phyloP scores from a whole-genome alignment of 2,113 vertebrate species.

The Heloderma charlesbogerti region DNA sequence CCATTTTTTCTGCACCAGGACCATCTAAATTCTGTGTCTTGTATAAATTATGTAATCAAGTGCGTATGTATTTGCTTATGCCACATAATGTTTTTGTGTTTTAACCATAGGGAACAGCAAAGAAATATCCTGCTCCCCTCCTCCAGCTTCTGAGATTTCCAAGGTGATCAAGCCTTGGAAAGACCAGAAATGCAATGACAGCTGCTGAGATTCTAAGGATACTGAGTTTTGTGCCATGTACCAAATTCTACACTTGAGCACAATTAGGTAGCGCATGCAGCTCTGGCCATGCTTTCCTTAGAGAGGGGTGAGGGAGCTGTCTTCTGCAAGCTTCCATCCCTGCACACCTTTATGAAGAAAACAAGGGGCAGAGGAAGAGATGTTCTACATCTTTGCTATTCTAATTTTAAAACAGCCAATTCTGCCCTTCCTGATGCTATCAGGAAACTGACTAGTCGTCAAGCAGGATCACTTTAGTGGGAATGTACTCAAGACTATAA shows the following conservation, averaged over 20 bases:
- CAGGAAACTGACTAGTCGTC: not conserved
- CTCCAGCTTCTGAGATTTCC: not conserved
- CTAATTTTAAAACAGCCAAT: not conserved
- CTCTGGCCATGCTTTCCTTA: not conserved
- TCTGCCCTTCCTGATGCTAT: not conserved
- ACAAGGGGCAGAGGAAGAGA: constrained; percentile 1
- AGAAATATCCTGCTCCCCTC: not conserved
- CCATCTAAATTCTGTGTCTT: not conserved
- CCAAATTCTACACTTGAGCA: not conserved
- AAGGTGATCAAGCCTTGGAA: not conserved
- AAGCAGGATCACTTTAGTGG: not conserved
- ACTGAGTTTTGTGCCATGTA: not conserved
- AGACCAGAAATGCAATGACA: not conserved
- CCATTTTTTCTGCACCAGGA: not conserved
- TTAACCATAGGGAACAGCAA: not conserved
- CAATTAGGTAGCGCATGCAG: not conserved
- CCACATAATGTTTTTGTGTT: not conserved
- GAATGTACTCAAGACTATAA: not conserved
- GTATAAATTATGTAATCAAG: not conserved
- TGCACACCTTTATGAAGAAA: not conserved
- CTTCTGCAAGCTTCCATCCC: not conserved
- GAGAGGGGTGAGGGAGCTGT: not conserved
- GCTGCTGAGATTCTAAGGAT: not conserved
- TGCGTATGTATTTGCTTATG: not conserved
- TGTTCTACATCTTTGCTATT: accelerated